Conservation (phyloP, 2,888 invertebrate genomes). For the Harmothoe impar region DNA sequence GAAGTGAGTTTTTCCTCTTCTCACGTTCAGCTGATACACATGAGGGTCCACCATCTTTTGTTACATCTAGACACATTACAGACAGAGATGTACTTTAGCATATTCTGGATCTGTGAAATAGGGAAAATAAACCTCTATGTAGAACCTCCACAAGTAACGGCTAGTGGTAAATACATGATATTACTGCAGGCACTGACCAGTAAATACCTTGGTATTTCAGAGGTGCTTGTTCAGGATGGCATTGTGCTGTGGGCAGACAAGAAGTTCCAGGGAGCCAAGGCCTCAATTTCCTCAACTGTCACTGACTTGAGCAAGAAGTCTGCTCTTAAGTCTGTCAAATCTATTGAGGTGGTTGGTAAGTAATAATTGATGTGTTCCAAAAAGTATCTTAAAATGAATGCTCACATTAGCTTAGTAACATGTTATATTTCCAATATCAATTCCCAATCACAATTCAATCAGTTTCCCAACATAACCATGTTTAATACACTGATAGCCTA, state of each 20-base stretch:
- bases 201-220: not conserved
- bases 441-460: not conserved
- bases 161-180: not conserved
- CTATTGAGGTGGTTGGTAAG: constrained; percentile 21
- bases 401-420: no score
- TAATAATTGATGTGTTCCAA: not conserved
- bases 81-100: no score
- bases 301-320: not conserved
- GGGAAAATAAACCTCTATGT: no score
- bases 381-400: not conserved
- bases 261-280: not conserved
- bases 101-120: no score
- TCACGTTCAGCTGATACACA: no score
- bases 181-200: not conserved
- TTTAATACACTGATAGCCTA: no score
- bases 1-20: no score
- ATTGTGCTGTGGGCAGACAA: not conserved
- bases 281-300: not conserved
- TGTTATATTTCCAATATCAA: not conserved
- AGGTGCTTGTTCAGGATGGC: not conserved
- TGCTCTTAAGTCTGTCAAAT: not conserved
- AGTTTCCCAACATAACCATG: not conserved
- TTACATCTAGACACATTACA: no score
- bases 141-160: no score
- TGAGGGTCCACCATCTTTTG: no score